Percentiles rank a stretch among this genome's conserved stretches.
phyloP scores from a whole-genome alignment of 2,113 vertebrate genomes.

The Macroglossus sobrinus region DNA sequence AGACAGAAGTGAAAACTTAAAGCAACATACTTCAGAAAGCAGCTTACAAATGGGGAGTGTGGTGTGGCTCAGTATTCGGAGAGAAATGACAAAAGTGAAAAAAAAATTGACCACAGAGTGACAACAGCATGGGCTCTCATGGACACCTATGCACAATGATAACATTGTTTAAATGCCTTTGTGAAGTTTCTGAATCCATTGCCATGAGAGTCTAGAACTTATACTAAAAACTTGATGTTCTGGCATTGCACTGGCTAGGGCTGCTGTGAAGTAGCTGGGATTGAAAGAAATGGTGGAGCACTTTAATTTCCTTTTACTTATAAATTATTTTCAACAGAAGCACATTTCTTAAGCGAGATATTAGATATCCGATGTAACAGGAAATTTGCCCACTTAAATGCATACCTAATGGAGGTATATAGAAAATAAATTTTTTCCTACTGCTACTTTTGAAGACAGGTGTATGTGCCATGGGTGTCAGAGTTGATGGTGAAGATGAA shows the following conservation, averaged over 20 bases:
- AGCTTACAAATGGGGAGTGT: slow-evolving; percentile 78
- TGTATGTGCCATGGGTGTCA: neutral
- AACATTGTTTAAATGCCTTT: neutral
- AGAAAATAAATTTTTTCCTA: neutral
- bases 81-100: slow-evolving; percentile 9
- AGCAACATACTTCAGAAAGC: slow-evolving; percentile 79
- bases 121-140: neutral
- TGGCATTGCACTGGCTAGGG: neutral
- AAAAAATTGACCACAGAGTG: neutral
- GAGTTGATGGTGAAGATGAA: neutral
- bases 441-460: neutral
- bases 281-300: neutral
- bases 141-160: neutral
- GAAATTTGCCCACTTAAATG: neutral
- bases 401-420: neutral
- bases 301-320: neutral
- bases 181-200: neutral
- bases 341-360: neutral
- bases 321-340: neutral
- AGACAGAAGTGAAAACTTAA: slow-evolving; percentile 77
- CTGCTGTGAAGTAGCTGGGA: neutral
- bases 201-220: neutral
- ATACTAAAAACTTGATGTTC: neutral
- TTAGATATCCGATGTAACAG: neutral
- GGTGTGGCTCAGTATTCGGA: slow-evolving; percentile 57